Evolutionary conservation across 64 coral and sea anemone species (phyloP).

Genomic region (Porites lutea): DNA sequence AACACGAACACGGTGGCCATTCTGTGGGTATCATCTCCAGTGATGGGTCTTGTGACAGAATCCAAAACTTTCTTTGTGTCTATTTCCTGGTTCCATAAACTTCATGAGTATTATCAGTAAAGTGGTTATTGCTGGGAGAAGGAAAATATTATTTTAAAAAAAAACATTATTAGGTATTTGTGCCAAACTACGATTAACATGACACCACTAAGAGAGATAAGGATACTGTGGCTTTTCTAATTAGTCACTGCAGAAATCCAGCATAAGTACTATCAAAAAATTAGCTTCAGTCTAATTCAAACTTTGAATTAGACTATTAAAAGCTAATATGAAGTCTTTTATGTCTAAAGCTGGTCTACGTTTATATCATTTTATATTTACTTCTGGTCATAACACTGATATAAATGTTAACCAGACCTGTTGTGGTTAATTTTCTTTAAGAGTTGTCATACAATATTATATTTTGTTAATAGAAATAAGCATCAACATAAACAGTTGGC

Average conservation of each 20-base stretch:
- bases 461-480: not conserved
- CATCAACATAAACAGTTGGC: not conserved
- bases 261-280: too few relatives aligned
- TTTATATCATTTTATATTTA: too few relatives aligned
- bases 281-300: not conserved
- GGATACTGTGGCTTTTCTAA: not conserved
- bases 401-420: not conserved
- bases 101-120: not conserved
- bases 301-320: not conserved
- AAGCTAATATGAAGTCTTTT: too few relatives aligned
- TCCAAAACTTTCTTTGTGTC: not conserved
- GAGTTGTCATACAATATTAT: not conserved
- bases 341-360: too few relatives aligned
- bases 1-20: not conserved
- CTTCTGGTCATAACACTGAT: not conserved
- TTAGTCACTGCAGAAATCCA: not conserved
- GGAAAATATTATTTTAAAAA: not conserved
- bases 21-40: not conserved
- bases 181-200: not conserved
- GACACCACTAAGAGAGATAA: not conserved
- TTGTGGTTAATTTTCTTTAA: not conserved
- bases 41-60: not conserved
- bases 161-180: not conserved
- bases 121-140: not conserved
- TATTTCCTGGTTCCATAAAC: not conserved